Base-by-base conservation (phyloP, 2,113 vertebrate genomes). In the Hystrix cristata region DNA sequence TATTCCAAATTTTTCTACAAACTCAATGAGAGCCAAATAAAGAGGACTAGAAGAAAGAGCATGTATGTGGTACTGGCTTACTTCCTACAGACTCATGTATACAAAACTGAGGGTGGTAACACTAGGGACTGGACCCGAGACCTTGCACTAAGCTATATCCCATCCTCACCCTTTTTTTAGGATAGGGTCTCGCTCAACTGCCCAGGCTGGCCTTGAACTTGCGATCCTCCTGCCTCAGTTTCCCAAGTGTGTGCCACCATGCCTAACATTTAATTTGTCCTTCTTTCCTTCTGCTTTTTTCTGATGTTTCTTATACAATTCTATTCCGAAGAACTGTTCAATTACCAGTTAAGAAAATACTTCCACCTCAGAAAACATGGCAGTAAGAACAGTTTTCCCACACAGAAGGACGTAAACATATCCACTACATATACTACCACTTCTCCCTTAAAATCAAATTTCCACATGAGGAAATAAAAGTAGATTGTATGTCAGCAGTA, bases 1-100 rank as follows among this genome's bases (percentile, higher is more conserved):
- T 67, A 89, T 8, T 96, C 81, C 86, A 90, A 87, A 84, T 94
- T 89, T 31, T 81, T 80, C 88, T 34, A 57, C 10, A 76, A 69
- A 93, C 9, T 11, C 65, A 84, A 59, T 34, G 29, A 64, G 21
- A 92, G 46, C 9, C n/a, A 91, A 79, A 53, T 53, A 76, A 90
- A 89, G 48, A 48, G 10, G 31, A 64, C 43, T 18, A 76, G 31
- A 91, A 88, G 29, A 31, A 80, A 71, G 38, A 83, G 7, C 9
- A 84, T 7, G 4, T 60, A 43, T 21, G 64, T 16, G 5, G 23
- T 8, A 64, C 34, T 86, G 23, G 89, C 7, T 59, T 78, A 79
- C 67, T 93, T 92, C 23, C 51, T 57, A 85, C 3, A 69, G 11
- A 71, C 11, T 82, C 48, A 46, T 29, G 91, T n/a, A 87, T 71